Evolutionary conservation across 2,113 vertebrate species (phyloP).

Genomic region (Crypturellus undulatus): DNA sequence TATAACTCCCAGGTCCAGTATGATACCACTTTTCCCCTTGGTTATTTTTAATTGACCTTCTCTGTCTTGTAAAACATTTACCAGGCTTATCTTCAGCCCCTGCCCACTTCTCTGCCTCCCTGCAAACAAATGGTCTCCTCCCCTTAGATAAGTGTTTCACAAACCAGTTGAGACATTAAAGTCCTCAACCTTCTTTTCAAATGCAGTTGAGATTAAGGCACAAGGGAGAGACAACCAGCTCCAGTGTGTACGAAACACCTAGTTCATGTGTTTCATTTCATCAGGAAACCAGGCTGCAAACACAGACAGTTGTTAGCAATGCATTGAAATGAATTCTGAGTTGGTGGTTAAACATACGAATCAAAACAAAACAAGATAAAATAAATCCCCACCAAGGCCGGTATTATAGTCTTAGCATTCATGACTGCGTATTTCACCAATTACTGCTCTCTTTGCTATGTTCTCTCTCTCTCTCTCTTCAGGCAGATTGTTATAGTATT

Average conservation of each 20-base stretch:
- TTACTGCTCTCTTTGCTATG: background rate
- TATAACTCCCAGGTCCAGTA: too few relatives aligned
- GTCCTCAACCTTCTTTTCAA: background rate
- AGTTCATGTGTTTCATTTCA: background rate
- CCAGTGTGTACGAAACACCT: too few relatives aligned
- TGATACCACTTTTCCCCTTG: background rate
- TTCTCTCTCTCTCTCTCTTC: rapidly evolving
- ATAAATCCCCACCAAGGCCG: background rate
- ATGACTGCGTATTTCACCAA: background rate
- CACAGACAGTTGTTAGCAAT: background rate
- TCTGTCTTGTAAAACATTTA: background rate
- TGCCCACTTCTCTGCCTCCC: background rate
- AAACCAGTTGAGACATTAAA: background rate
- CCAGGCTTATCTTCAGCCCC: background rate
- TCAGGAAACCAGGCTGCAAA: background rate
- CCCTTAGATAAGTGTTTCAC: background rate
- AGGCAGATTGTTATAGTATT: background rate
- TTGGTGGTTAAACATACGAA: background rate
- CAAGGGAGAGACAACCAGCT: background rate
- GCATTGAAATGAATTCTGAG: background rate
- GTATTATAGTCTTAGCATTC: background rate
- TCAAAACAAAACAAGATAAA: background rate
- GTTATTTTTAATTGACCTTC: rapidly evolving
- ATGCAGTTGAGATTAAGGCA: background rate
- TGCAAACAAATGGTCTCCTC: background rate